Conservation (phyloP, 2,113 vertebrate species). For the Oryctolagus cuniculus region DNA sequence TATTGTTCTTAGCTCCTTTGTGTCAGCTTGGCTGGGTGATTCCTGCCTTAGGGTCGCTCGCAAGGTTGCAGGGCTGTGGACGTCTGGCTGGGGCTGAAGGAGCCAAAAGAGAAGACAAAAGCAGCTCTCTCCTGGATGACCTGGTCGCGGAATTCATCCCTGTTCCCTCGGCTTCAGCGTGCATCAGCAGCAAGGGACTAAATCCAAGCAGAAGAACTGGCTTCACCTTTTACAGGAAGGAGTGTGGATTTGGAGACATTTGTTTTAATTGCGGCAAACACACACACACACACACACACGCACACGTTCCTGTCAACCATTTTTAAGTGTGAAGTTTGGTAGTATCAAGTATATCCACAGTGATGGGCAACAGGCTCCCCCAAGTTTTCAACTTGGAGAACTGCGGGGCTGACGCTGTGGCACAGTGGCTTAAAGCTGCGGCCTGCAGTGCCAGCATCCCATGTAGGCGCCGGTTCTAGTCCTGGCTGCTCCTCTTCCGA, state of each 20-base stretch:
- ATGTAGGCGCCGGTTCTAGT: too few relatives aligned
- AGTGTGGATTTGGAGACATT: neutral
- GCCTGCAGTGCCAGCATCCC: too few relatives aligned
- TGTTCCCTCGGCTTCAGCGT: neutral
- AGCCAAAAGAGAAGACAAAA: conserved; percentile 2
- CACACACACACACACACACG: too few relatives aligned
- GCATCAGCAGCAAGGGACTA: neutral
- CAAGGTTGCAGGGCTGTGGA: neutral
- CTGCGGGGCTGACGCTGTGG: too few relatives aligned
- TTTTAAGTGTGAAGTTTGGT: neutral
- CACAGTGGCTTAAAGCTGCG: too few relatives aligned
- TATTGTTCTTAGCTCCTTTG: neutral
- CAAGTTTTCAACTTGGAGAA: neutral
- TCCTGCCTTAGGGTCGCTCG: neutral
- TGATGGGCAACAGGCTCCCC: neutral
- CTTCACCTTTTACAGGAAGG: neutral
- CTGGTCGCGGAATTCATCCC: neutral
- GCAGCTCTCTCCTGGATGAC: neutral
- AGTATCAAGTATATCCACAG: neutral
- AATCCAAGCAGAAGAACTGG: neutral
- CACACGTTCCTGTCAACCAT: neutral
- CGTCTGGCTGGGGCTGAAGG: neutral
- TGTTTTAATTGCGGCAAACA: neutral
- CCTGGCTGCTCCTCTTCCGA: too few relatives aligned
- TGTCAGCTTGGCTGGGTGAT: neutral